Percentiles rank a stretch among this genome's conserved stretches.
These are phyloP conservation scores for Cephalopholis sonnerati DNA, from an alignment of 2,113 vertebrate species.

Conservation along the genomic window DNA sequence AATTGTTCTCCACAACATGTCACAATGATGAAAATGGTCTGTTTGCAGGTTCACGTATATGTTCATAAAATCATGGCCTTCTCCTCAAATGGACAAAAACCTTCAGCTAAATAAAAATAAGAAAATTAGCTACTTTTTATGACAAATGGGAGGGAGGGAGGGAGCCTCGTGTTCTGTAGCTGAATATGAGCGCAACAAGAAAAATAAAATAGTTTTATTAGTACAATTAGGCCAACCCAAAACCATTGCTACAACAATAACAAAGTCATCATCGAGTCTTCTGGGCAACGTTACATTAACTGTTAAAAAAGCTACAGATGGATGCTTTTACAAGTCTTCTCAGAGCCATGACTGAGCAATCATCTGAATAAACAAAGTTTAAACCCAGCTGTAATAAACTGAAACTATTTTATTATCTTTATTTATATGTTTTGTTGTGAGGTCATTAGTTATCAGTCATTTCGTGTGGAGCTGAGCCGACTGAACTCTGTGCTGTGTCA, in stretches of 20 bases:
- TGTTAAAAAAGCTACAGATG: background rate
- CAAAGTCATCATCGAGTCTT: background rate
- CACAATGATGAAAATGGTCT: background rate
- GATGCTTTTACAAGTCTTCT: background rate
- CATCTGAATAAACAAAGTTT: background rate
- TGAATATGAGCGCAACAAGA: background rate
- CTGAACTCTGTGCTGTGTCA: background rate
- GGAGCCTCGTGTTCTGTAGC: background rate
- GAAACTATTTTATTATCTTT: background rate
- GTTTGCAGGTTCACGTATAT: background rate
- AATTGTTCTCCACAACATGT: background rate
- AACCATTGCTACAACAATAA: background rate
- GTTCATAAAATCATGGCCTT: background rate
- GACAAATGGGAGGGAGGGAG: background rate
- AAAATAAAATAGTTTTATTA: background rate
- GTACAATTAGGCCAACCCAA: background rate
- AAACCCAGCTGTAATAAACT: background rate
- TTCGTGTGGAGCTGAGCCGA: background rate
- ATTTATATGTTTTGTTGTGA: background rate
- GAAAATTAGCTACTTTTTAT: too few relatives aligned
- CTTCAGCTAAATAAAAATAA: background rate
- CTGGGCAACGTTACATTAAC: background rate
- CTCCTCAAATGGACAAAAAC: background rate
- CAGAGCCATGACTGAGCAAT: background rate
- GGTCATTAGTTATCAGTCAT: background rate